A percentile compares a stretch with the other conserved stretches of the same genome.
Evolutionary conservation across 2,113 vertebrate species (phyloP).

Genomic region (Phoxinus phoxinus): DNA sequence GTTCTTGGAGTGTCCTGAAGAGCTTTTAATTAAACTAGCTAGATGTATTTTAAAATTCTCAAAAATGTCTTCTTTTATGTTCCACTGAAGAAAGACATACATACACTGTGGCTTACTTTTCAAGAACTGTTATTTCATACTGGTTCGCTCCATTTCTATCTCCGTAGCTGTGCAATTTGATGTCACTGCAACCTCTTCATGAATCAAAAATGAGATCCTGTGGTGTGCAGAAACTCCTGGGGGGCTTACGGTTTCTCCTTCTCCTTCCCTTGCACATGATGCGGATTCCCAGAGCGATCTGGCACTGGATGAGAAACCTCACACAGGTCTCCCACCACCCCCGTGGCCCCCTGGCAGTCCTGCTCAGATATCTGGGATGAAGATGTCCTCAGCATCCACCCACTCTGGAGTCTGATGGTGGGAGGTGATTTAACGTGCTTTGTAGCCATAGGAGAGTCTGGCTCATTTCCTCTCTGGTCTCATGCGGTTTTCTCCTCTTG

Average conservation of each 20-base stretch:
- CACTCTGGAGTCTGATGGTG: conserved; percentile 33
- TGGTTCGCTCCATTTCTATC: conserved; percentile 20
- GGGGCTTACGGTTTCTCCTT: conserved; percentile 24
- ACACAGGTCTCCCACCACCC: conserved; percentile 38
- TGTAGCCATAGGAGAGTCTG: conserved; percentile 34
- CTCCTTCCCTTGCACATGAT: conserved; percentile 34
- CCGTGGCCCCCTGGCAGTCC: conserved; percentile 29
- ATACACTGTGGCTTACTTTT: conserved; percentile 4
- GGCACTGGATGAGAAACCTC: conserved; percentile 42
- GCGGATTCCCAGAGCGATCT: conserved; percentile 43
- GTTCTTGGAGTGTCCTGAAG: not conserved
- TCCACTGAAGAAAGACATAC: not conserved
- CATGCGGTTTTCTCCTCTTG: conserved; percentile 22
- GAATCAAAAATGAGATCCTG: conserved; percentile 43
- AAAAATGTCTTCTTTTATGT: not conserved
- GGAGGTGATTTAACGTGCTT: conserved; percentile 50
- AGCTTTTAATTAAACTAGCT: not conserved
- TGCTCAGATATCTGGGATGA: conserved; percentile 39
- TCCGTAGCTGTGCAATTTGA: not conserved
- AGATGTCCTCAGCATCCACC: conserved; percentile 44
- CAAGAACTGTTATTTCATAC: not conserved
- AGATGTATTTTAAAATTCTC: not conserved
- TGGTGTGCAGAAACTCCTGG: conserved; percentile 20
- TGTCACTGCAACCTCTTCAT: conserved; percentile 31
- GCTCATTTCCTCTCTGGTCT: not conserved